phyloP scores from a whole-genome alignment of 1,140 invertebrate genomes.

The Ephestia elutella region DNA sequence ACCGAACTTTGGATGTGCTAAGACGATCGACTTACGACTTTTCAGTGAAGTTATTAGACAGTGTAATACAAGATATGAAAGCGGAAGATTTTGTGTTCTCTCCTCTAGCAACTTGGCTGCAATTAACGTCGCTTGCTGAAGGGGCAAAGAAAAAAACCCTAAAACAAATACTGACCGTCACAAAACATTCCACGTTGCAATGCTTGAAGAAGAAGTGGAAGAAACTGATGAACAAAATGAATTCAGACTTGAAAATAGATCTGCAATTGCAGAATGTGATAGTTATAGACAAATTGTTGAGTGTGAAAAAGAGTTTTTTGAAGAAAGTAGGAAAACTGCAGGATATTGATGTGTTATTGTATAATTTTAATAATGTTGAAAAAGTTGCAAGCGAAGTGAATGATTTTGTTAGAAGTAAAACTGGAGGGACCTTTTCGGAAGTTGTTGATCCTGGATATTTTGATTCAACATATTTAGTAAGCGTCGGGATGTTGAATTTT shows the following conservation, averaged over 20 bases:
- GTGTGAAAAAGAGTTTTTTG: conserved; percentile 38
- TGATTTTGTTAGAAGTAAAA: conserved; percentile 27
- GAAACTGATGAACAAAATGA: conserved; percentile 34
- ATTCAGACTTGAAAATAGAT: conserved; percentile 27
- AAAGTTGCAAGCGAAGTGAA: conserved; percentile 34
- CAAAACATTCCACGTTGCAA: conserved; percentile 44
- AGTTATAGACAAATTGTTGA: conserved; percentile 36
- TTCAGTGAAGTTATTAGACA: conserved; percentile 42
- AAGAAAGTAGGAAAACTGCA: conserved; percentile 28
- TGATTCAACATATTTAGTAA: conserved; percentile 74
- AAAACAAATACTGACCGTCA: conserved; percentile 54
- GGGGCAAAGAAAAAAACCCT: conserved; percentile 57
- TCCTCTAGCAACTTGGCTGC: conserved; percentile 68
- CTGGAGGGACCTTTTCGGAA: conserved; percentile 29
- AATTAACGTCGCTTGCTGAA: conserved; percentile 62
- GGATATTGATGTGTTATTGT: conserved; percentile 30
- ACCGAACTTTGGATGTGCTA: conserved; percentile 24
- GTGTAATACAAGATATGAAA: conserved; percentile 37
- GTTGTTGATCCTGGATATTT: conserved; percentile 54
- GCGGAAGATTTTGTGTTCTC: conserved; percentile 61
- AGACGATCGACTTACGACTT: conserved; percentile 51
- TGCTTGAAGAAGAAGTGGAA: conserved; percentile 44
- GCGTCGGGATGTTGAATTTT: conserved; percentile 83
- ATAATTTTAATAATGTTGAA: conserved; percentile 34
- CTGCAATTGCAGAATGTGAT: conserved; percentile 38